Conservation (phyloP, 1,140 invertebrate species). For the Drosophila littoralis region DNA sequence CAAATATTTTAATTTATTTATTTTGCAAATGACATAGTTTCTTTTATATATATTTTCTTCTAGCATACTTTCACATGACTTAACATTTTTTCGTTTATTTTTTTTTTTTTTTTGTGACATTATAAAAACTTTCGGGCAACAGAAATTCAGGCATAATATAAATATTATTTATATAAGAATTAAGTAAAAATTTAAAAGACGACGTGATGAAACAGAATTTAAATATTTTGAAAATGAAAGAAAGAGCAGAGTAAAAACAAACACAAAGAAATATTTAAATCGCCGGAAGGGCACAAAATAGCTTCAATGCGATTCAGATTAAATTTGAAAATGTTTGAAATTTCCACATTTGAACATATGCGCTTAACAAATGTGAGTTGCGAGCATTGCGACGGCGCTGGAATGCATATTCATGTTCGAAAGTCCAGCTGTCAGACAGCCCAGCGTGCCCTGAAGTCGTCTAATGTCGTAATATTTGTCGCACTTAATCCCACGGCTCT, state of each 20-base stretch:
- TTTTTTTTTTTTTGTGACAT: not conserved
- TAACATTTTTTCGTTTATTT: not conserved
- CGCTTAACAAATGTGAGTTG: not conserved
- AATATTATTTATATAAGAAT: too few species aligned
- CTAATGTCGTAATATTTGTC: constrained; percentile 27
- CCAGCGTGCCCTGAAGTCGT: not conserved
- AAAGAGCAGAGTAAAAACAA: too few species aligned
- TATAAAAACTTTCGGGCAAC: not conserved
- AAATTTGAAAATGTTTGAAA: too few species aligned
- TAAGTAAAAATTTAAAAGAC: too few species aligned
- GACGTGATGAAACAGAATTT: too few species aligned
- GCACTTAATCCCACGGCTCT: constrained; percentile 24
- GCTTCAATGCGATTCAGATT: too few species aligned
- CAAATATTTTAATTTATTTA: not conserved
- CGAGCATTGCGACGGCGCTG: not conserved
- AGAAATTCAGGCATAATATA: not conserved
- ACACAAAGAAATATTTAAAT: too few species aligned
- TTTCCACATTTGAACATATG: not conserved
- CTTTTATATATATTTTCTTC: not conserved
- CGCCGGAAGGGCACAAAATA: too few species aligned
- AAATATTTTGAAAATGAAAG: too few species aligned
- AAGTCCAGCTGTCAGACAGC: constrained; percentile 18
- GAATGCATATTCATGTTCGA: constrained; percentile 24
- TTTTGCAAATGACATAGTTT: not conserved
- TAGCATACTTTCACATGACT: constrained; percentile 1